phyloP scores from a whole-genome alignment of 2,797 vertebrate species.

The Hypotaenidia okinawae region DNA sequence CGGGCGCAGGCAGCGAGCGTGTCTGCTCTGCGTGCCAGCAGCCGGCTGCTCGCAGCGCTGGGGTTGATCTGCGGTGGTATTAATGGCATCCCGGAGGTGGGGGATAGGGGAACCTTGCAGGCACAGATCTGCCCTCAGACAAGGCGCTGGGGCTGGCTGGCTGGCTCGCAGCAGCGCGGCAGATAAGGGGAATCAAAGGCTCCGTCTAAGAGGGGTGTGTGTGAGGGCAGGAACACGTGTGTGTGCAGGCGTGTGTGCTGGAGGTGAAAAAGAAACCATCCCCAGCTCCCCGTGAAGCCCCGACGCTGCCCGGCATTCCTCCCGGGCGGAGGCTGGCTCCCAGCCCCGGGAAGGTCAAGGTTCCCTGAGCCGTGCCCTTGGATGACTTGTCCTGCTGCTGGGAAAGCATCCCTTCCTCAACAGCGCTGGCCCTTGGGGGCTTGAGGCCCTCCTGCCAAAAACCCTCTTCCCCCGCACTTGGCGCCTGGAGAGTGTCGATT shows the following conservation, averaged over 20 bases:
- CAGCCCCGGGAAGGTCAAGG: fast-evolving
- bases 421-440: background rate
- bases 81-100: conserved; percentile 7
- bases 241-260: background rate
- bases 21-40: background rate
- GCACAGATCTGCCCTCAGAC: background rate
- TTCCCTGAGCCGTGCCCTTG: fast-evolving
- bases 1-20: background rate
- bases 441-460: background rate
- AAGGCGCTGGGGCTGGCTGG: background rate
- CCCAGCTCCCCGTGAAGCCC: background rate
- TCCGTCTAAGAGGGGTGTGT: background rate
- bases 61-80: background rate
- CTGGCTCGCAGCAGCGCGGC: background rate
- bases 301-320: fast-evolving
- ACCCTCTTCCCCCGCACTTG: background rate
- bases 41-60: background rate
- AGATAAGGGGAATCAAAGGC: conserved; percentile 47
- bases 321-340: fast-evolving
- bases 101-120: background rate
- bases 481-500: background rate
- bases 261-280: background rate
- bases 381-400: background rate
- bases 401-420: background rate
- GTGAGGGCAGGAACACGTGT: background rate